Percentiles rank a stretch among this genome's conserved stretches.
phyloP scores from a whole-genome alignment of 92 coral and sea anemone species.

The Blastomussa wellsi region DNA sequence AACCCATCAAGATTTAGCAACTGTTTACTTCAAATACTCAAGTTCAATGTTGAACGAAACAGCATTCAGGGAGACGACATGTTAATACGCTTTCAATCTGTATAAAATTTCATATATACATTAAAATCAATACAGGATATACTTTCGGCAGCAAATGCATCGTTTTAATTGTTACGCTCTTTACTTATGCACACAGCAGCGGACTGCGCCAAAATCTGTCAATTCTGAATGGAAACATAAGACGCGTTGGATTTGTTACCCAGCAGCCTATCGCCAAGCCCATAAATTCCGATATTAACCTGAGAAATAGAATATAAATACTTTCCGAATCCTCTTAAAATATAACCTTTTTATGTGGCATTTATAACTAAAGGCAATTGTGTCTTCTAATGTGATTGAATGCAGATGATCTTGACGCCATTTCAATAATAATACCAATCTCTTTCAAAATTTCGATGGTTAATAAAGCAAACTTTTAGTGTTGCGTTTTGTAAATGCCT shows the following conservation, averaged over 20 bases:
- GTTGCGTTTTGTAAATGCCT: neutral
- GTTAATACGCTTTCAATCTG: conserved; percentile 5
- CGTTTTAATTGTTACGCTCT: neutral
- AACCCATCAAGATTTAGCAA: neutral
- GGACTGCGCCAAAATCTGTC: neutral
- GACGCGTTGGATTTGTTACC: neutral
- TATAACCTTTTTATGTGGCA: neutral
- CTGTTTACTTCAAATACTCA: neutral
- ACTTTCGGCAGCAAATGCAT: neutral
- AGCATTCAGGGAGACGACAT: conserved; percentile 24
- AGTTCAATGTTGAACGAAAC: neutral
- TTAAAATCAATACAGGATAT: neutral
- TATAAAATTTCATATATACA: neutral
- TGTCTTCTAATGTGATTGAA: neutral
- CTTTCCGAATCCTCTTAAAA: neutral
- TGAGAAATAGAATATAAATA: neutral
- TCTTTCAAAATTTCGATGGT: neutral
- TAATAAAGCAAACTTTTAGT: neutral
- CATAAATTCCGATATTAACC: neutral
- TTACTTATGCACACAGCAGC: neutral
- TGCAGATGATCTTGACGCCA: neutral
- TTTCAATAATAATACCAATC: neutral
- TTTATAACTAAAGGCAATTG: neutral
- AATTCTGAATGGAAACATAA: neutral
- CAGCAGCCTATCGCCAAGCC: conserved; percentile 23